phyloP scores from a whole-genome alignment of 2,113 vertebrate genomes.

The Glaucomys volans region DNA sequence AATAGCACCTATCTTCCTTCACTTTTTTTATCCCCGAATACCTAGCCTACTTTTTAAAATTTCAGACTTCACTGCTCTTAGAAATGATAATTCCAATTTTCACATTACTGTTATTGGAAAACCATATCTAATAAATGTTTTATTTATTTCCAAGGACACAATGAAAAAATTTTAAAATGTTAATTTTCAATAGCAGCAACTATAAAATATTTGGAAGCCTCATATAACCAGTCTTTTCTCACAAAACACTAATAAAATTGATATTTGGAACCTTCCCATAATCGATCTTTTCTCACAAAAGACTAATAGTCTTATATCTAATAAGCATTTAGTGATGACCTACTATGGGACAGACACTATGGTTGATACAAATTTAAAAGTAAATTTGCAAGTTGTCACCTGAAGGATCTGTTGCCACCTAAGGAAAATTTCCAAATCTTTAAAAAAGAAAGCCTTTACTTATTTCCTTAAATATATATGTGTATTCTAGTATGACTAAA shows the following conservation, averaged over 20 bases:
- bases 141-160: conserved; percentile 74
- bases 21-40: conserved; percentile 56
- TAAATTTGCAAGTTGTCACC: conserved; percentile 24
- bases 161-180: conserved; percentile 41
- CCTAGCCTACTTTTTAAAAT: conserved; percentile 73
- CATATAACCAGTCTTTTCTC: not conserved
- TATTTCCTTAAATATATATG: not conserved
- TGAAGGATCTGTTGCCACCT: not conserved
- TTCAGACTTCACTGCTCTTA: conserved; percentile 73
- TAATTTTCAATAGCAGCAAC: not conserved
- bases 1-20: conserved; percentile 72
- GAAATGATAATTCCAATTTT: conserved; percentile 76
- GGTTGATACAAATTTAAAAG: not conserved
- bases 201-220: not conserved
- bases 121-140: conserved; percentile 79
- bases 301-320: conserved; percentile 4
- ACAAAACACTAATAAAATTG: conserved; percentile 40
- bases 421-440: conserved; percentile 3
- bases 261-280: not conserved
- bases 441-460: not conserved
- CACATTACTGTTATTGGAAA: conserved; percentile 72
- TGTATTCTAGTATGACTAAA: not conserved
- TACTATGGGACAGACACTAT: not conserved
- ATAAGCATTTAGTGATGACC: not conserved
- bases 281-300: not conserved